Evolutionary conservation across 2,888 invertebrate genomes (phyloP), one percentile per base, ranked within the genome.

Genomic region (Pristionchus japonicus): DNA sequence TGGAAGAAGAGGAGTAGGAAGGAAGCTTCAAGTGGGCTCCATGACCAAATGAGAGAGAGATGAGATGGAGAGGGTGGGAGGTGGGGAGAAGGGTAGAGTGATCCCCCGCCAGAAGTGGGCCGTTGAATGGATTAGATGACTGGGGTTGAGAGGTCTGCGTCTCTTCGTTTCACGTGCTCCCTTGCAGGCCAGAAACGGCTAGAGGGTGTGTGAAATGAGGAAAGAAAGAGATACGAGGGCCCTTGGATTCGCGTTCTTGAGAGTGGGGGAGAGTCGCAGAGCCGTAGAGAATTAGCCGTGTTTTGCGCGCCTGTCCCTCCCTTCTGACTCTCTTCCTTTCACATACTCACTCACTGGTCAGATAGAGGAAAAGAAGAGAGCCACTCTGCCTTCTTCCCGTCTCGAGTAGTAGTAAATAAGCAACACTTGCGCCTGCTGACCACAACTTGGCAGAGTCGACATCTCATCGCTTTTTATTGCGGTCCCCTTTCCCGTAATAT

Each of bases 31-130:
- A 77, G 77, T 77, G 43, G 77, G 37, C 77, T 4, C 77, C 43
- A 77, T 77, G 77, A 77, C 77, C 77, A 43, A 77, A 77, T 77
- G 77, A 77, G 77, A 77, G 77, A 43, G 77, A 11, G 74, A 43
- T n/a, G 77, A 77, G 9, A 34, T 37, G 77, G 13, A n/a, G 27
- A 43, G 43, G 34, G 74, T 9, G 23, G 74, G 40, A 74, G 40
- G 74, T 31, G 40, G 70, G 20, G 37, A 34, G 34, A 34, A 34
- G 37, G 70, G 70, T 34, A 70, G 37, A 40, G 20, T 77, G 77
- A 77, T 77, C 77, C 43, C 27, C 9, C 77, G 6, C 77, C 77
- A 77, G 77, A 77, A 77, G 77, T 70, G 70, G 40, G 9, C 37
- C 40, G 70, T 23, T 31, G 31, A 74, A 74, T 27, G 77, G 77